Conservation (phyloP, 2,888 invertebrate genomes). For the Elmis aenea region DNA sequence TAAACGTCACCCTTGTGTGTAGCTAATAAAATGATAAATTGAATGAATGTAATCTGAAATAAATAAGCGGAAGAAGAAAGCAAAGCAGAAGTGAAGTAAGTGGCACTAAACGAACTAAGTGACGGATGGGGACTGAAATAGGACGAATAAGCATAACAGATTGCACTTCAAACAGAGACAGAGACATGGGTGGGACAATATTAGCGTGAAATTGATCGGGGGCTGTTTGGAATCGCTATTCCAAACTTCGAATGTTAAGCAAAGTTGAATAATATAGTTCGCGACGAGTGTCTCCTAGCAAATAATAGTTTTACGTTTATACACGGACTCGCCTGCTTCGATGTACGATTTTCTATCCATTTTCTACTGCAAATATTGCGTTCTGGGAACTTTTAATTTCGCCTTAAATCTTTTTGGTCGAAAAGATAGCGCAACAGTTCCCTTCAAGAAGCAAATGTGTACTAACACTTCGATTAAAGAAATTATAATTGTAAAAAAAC, state of each 20-base stretch:
- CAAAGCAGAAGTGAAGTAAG: slow-evolving; percentile 44
- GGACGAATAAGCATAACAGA: slow-evolving; percentile 17
- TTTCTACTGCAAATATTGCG: no score
- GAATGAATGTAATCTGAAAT: slow-evolving; percentile 47
- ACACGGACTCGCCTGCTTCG: no score
- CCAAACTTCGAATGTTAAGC: slow-evolving; percentile 41
- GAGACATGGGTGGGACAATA: slow-evolving; percentile 39
- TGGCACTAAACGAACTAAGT: slow-evolving; percentile 45
- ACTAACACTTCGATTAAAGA: no score
- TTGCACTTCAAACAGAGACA: slow-evolving; percentile 18
- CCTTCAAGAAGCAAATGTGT: no score
- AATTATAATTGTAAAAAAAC: no score
- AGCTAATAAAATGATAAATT: slow-evolving; percentile 47
- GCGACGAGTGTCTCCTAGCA: slow-evolving; percentile 24
- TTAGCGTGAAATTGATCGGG: slow-evolving; percentile 48
- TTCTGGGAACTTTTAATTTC: no score
- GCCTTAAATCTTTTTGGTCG: no score
- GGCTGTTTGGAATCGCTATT: slow-evolving; percentile 31
- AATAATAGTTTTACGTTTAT: slow-evolving; percentile 12
- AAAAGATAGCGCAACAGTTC: no score
- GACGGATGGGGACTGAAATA: slow-evolving; percentile 38
- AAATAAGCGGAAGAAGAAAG: slow-evolving; percentile 46
- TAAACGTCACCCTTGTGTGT: slow-evolving; percentile 14
- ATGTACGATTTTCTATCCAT: no score
- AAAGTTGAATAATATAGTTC: slow-evolving; percentile 36